phyloP scores from a whole-genome alignment of 2,888 invertebrate genomes.

The Eilema caniola region DNA sequence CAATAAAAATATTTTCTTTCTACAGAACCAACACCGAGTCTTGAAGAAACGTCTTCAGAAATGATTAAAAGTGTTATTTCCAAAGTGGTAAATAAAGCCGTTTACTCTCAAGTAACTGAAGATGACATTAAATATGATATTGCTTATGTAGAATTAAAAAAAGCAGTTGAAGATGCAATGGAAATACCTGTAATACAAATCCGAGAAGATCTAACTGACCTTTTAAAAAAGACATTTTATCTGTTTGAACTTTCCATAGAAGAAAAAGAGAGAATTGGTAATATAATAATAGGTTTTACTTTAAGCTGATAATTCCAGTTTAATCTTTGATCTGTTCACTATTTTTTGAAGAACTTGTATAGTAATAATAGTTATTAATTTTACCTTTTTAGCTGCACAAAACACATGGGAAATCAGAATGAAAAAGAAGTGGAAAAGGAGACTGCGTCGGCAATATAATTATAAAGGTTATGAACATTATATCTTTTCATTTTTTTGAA shows the following conservation, averaged over 20 bases:
- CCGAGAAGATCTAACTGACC: constrained; percentile 66
- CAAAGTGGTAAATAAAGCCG: constrained; percentile 75
- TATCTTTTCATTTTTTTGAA: too few relatives aligned
- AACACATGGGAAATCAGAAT: constrained; percentile 77
- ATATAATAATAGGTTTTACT: background rate
- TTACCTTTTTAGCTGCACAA: constrained; percentile 66
- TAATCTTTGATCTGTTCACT: too few relatives aligned
- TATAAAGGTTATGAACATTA: constrained; percentile 11
- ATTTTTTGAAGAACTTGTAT: too few relatives aligned
- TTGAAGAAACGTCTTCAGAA: constrained; percentile 71
- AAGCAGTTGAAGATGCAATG: constrained; percentile 77
- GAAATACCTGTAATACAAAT: constrained; percentile 77
- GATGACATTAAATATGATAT: constrained; percentile 68
- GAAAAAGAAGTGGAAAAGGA: constrained; percentile 77
- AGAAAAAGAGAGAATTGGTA: constrained; percentile 74
- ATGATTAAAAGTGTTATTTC: constrained; percentile 63
- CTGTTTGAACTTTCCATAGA: constrained; percentile 69
- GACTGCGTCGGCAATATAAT: constrained; percentile 64
- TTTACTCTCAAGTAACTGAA: constrained; percentile 68
- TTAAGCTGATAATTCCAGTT: background rate
- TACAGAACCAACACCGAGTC: constrained; percentile 70
- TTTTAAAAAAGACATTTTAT: constrained; percentile 66
- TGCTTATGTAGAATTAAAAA: constrained; percentile 73
- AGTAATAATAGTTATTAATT: background rate
- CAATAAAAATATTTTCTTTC: background rate